phyloP scores from a whole-genome alignment of 2,888 invertebrate genomes.

The Sphaerophoria taeniata region DNA sequence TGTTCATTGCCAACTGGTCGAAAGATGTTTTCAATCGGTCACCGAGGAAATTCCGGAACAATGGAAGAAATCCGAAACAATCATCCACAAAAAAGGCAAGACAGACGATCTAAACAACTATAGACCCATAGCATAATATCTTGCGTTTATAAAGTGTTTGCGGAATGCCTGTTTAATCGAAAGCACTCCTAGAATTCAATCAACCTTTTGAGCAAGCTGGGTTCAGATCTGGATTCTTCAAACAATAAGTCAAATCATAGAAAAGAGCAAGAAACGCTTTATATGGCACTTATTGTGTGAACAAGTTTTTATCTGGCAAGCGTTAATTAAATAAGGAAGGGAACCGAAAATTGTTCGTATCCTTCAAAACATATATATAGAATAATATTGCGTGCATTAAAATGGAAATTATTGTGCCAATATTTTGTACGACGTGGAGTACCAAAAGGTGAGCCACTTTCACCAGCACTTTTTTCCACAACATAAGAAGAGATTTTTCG shows the following conservation, averaged over 20 bases:
- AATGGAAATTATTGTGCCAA: background rate
- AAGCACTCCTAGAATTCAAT: too few relatives aligned
- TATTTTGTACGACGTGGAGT: background rate
- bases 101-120: background rate
- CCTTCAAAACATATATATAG: background rate
- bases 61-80: too few relatives aligned
- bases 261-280: too few relatives aligned
- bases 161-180: too few relatives aligned
- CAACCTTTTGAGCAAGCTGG: too few relatives aligned
- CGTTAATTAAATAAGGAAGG: too few relatives aligned
- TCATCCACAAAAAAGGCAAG: background rate
- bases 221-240: too few relatives aligned
- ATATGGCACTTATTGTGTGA: too few relatives aligned
- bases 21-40: constrained; percentile 5
- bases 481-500: background rate
- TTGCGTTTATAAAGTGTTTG: too few relatives aligned
- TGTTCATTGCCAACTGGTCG: background rate
- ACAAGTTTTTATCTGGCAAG: too few relatives aligned
- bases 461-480: background rate
- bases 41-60: constrained; percentile 1
- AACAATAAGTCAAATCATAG: too few relatives aligned
- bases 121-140: too few relatives aligned
- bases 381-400: background rate
- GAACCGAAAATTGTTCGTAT: constrained; percentile 5
- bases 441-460: background rate